Percentiles rank a stretch among this genome's conserved stretches.
phyloP scores from a whole-genome alignment of 1,140 invertebrate genomes.

The Rhagoletis pomonella region DNA sequence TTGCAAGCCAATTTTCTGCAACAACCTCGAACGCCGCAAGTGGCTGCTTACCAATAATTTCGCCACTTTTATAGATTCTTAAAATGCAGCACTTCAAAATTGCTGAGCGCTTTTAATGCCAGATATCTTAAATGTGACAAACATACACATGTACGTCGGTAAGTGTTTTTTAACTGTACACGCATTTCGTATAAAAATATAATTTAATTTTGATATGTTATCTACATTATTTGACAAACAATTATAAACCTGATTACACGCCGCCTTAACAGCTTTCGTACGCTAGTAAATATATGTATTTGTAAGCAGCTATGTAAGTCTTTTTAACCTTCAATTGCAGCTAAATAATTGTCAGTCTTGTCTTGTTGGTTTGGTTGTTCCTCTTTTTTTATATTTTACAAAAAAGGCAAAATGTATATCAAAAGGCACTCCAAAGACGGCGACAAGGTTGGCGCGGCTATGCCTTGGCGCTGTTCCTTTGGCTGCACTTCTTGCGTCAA shows the following conservation, averaged over 20 bases:
- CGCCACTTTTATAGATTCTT: neutral
- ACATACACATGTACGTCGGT: neutral
- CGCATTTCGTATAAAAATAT: neutral
- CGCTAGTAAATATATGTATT: neutral
- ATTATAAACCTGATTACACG: conserved; percentile 46
- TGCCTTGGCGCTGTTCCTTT: too few species aligned
- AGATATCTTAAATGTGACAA: conserved; percentile 30
- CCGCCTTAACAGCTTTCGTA: neutral
- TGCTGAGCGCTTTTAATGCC: conserved; percentile 19
- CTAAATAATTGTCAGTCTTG: conserved; percentile 36
- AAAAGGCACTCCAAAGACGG: too few species aligned
- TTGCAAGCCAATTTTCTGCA: neutral
- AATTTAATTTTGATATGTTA: conserved; percentile 46
- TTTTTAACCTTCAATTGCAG: conserved; percentile 44
- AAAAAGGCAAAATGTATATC: neutral
- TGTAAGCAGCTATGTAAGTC: neutral
- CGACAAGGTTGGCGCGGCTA: too few species aligned
- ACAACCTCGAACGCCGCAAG: neutral
- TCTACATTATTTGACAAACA: conserved; percentile 50
- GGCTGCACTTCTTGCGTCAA: neutral
- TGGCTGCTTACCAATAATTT: conserved; percentile 11
- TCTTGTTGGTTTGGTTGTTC: neutral
- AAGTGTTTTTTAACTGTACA: neutral
- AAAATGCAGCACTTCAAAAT: neutral
- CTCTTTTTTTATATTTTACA: neutral